These are phyloP conservation scores for Artibeus jamaicensis DNA, from an alignment of 2,797 vertebrate species.

Conservation along the genomic window DNA sequence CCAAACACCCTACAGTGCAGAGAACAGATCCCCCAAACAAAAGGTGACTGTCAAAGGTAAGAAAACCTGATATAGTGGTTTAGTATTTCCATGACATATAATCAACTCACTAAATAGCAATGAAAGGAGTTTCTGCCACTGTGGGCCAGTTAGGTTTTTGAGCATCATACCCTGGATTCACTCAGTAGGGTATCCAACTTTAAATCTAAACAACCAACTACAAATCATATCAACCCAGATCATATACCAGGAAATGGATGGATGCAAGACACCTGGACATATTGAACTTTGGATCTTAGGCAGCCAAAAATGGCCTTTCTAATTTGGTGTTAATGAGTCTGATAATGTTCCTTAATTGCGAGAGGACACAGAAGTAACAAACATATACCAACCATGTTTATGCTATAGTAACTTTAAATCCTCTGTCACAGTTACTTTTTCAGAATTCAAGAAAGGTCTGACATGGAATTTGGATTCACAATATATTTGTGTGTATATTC, in stretches of 20 bases:
- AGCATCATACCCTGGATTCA: not conserved
- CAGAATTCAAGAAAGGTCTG: not conserved
- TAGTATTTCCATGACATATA: not conserved
- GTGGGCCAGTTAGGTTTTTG: not conserved
- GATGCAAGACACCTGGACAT: not conserved
- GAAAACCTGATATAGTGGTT: not conserved
- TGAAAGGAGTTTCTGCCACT: not conserved
- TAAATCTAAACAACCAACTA: not conserved
- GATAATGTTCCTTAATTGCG: not conserved
- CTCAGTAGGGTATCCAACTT: not conserved
- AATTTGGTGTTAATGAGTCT: not conserved
- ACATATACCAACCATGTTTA: not conserved
- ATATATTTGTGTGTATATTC: not conserved
- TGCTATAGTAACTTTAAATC: not conserved
- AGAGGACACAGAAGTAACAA: not conserved
- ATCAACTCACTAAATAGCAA: not conserved
- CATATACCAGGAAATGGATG: not conserved
- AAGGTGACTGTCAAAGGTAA: no score
- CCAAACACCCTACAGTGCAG: rapidly evolving
- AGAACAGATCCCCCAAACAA: not conserved
- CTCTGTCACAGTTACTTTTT: not conserved
- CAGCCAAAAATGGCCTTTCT: not conserved
- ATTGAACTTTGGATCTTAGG: not conserved
- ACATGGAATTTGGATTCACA: not conserved
- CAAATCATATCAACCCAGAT: not conserved